Base-by-base conservation (phyloP, 2,888 invertebrate genomes). In the Troilus luridus region DNA sequence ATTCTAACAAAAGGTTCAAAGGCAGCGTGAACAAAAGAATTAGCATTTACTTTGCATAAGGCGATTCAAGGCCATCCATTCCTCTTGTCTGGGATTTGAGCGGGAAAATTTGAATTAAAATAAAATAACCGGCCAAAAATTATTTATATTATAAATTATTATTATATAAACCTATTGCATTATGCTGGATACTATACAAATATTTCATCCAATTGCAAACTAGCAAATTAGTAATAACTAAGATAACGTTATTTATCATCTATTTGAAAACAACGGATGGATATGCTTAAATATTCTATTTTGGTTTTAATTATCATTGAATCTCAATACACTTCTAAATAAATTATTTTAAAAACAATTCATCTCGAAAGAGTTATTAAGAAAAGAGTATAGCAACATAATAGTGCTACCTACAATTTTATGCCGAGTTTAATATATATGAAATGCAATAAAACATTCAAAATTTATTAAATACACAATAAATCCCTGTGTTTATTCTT, bases 1-100 rank as follows among this genome's bases (percentile, higher is more conserved):
- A 41, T 62, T 88, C 60, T 21, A 41, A 88, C 88, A 88, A 88
- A 88, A 62, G 60, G 27, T 88, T 59, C n/a, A 88, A 62, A 41
- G 41, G 41, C 88, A 19, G 41, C 88, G 41, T 17, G 60, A 27
- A 88, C 88, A 88, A 88, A 64, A 60, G 62, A 60, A 62, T 88
- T 88, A 60, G 60, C 62, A 88, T 88, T 88, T 88, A 64, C 21
- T 62, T 62, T 64, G 62, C 62, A 60, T 88, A 62, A 41, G 62
- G 60, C 17, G 41, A 24, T 21, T 54, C 88, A 59, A 88, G 81
- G 81, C 9, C 54, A 54, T 14, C 81, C 81, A 54, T 21, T 54
- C 81, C 81, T 81, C 41, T 19, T 54, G 81, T 8, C 77, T 19
- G 81, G 54, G 54, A 41, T 81, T 81, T 81, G 21, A 81, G 81